Percentiles rank a stretch among this genome's conserved stretches.
Conservation (phyloP, 2,113 vertebrate genomes). For the Sinocyclocheilus rhinocerous region DNA sequence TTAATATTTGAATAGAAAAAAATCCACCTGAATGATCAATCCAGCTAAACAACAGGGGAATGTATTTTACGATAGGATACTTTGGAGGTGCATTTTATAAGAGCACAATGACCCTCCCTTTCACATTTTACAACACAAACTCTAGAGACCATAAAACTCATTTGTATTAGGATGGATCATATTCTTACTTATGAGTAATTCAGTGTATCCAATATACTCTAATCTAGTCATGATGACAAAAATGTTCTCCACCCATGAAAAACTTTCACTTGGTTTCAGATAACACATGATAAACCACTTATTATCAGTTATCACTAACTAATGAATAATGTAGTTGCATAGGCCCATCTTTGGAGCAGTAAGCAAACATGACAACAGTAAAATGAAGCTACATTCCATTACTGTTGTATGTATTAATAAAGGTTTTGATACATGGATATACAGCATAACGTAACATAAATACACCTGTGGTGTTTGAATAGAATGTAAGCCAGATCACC, state of each 20-base stretch:
- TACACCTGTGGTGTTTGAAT: background rate
- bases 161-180: constrained; percentile 24
- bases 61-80: background rate
- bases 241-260: background rate
- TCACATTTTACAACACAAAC: background rate
- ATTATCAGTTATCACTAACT: background rate
- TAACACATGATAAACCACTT: background rate
- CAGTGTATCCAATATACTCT: background rate
- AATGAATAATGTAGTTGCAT: background rate
- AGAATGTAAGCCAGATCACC: background rate
- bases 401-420: background rate
- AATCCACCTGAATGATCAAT: background rate
- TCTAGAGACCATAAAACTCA: constrained; percentile 18
- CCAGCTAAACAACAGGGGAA: background rate
- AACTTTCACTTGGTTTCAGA: background rate
- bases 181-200: background rate
- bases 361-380: background rate
- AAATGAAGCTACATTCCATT: background rate
- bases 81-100: background rate
- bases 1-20: background rate
- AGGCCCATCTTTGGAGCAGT: background rate
- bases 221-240: background rate
- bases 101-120: constrained; percentile 40
- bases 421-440: background rate
- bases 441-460: background rate